phyloP scores from a whole-genome alignment of 2,113 vertebrate genomes.

The Gnathonemus echidnorhynchus region DNA sequence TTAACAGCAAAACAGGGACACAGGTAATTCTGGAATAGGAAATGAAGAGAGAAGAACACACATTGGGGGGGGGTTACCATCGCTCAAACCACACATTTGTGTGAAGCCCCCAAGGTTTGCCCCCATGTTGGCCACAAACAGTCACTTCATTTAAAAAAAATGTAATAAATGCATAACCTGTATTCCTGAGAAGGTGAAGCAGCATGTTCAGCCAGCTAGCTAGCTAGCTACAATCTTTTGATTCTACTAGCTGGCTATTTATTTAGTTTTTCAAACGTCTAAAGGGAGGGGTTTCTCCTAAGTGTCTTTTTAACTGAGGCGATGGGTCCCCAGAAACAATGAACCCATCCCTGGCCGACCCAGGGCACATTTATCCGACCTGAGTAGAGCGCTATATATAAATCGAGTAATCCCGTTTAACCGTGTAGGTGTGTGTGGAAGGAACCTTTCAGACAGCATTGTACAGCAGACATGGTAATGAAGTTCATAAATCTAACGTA shows the following conservation, averaged over 20 bases:
- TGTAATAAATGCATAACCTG: neutral
- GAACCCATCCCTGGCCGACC: neutral
- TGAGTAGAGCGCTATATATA: neutral
- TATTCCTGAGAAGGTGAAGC: neutral
- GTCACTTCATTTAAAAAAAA: neutral
- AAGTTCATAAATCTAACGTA: slow-evolving; percentile 11
- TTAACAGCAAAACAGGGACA: neutral
- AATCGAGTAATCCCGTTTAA: neutral
- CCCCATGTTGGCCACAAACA: neutral
- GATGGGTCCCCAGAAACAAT: neutral
- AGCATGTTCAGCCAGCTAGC: neutral
- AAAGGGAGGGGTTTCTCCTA: neutral
- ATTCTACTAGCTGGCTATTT: neutral
- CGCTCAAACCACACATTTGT: neutral
- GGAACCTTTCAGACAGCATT: neutral
- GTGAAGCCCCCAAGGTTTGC: neutral
- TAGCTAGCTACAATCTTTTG: neutral
- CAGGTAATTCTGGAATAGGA: neutral
- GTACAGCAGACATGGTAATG: neutral
- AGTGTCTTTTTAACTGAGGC: neutral
- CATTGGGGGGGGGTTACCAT: neutral
- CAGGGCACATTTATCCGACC: neutral
- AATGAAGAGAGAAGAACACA: neutral
- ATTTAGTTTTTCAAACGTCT: neutral
- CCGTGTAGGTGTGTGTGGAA: neutral